A percentile compares a stretch with the other conserved stretches of the same genome.
These are phyloP conservation scores for Dolichallabes microphthalmus DNA, from an alignment of 2,113 vertebrate species.

Conservation along the genomic window DNA sequence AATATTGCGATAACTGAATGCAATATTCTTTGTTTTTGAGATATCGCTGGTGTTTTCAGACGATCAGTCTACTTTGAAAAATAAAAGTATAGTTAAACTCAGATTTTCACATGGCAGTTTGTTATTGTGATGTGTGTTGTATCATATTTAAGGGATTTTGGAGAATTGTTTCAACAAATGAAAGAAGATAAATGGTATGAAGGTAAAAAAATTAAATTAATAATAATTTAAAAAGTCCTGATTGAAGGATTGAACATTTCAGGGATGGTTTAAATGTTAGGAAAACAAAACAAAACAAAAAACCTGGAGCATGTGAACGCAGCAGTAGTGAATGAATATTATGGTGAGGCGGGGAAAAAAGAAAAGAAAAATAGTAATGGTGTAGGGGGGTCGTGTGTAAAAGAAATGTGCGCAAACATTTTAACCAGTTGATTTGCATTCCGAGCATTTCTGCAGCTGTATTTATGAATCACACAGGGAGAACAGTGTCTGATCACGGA, in stretches of 20 bases:
- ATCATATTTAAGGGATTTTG: not conserved
- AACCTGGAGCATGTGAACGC: not conserved
- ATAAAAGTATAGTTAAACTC: no score
- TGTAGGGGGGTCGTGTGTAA: not conserved
- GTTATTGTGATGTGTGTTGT: not conserved
- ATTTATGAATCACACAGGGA: not conserved
- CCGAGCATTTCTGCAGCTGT: not conserved
- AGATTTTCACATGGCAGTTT: not conserved
- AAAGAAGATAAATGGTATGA: not conserved
- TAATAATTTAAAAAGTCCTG: not conserved
- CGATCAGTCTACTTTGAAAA: not conserved
- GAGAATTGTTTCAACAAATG: not conserved
- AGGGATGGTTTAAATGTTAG: not conserved
- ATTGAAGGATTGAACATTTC: not conserved
- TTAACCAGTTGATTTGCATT: not conserved
- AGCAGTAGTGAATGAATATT: not conserved
- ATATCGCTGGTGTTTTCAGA: not conserved
- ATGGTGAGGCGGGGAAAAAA: not conserved
- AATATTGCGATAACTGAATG: not conserved
- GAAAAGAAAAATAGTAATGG: not conserved
- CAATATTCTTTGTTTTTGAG: not conserved
- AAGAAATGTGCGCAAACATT: not conserved
- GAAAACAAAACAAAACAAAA: not conserved
- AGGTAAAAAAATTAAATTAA: not conserved
- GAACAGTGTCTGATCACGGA: not conserved